phyloP scores from a whole-genome alignment of 2,888 invertebrate genomes.

The Melipona beecheii region DNA sequence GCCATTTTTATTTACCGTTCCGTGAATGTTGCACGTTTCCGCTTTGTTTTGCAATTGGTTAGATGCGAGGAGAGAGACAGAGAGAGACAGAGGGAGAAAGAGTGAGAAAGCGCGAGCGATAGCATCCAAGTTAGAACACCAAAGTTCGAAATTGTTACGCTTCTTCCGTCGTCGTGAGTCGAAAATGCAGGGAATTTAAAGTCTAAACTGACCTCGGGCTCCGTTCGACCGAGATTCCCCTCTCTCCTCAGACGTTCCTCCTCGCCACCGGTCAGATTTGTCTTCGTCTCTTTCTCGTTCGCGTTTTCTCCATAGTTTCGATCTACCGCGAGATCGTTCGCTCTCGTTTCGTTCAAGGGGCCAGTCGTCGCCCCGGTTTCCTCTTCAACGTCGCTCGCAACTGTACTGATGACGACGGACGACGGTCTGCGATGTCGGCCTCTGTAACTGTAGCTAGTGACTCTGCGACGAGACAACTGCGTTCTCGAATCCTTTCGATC shows the following conservation, averaged over 20 bases:
- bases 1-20: neutral
- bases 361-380: neutral
- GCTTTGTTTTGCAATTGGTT: conserved; percentile 19
- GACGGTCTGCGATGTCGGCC: conserved; percentile 45
- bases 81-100: too few species aligned
- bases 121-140: conserved; percentile 26
- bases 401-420: neutral
- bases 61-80: conserved; percentile 4
- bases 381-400: neutral
- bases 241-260: conserved; percentile 27
- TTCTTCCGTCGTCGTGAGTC: conserved; percentile 12
- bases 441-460: conserved; percentile 52
- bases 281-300: conserved; percentile 14
- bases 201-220: conserved; percentile 74
- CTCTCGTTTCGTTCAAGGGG: neutral
- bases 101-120: conserved; percentile 12
- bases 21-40: neutral
- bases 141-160: conserved; percentile 34
- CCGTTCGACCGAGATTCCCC: conserved; percentile 62
- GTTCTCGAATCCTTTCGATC: neutral
- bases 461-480: conserved; percentile 37
- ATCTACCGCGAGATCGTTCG: neutral
- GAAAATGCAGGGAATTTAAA: conserved; percentile 33
- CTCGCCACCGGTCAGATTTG: conserved; percentile 12
- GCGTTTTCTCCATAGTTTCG: neutral